Evolutionary conservation across 2,113 vertebrate species (phyloP), one percentile per base, ranked within the genome.

Genomic region (Noctilio leporinus): DNA sequence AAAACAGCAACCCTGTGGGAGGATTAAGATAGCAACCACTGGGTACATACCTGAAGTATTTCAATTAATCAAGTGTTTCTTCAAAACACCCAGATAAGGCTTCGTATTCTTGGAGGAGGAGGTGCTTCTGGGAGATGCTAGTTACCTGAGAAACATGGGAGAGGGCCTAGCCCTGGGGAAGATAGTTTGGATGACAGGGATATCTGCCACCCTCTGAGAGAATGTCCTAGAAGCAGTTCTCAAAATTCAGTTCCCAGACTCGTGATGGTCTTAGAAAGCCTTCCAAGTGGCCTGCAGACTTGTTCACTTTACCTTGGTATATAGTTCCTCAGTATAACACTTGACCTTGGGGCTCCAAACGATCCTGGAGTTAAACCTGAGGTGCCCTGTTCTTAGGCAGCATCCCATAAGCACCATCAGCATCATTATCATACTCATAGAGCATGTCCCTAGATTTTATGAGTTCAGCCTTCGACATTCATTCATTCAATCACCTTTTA

Each of bases 361-460:
- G 43, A 38, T 4, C 9, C 33, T 55, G 26, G 28, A 12, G 11
- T 78, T 49, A 62, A 53, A 45, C 45, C 65, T 0, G 22, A 43
- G 55, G n/a, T 1, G 3, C 33, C 59, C 28, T 22, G 0, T 51
- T 49, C 7, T 7, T 12, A 55, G 10, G 15, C 16, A 47, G 64
- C 30, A 2, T 30, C 10, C 24, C 1, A 0, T 15, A 16, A 38
- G 0, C 3, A 28, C 20, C 69, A 10, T 7, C 16, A 8, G 20
- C 30, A 0, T 47, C 12, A 1, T 38, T 10, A 9, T 16, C 4
- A 10, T 5, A 62, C 59, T 62, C 10, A 5, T 62, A 19, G 69
- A 59, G 26, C 45, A n/a, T 43, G 83, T 92, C 69, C 40, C 72
- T 4, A 0, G 51, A 62, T 53, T 75, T 72, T 35, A 38, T 26